A percentile compares a stretch with the other conserved stretches of the same genome.
phyloP scores from a whole-genome alignment of 2,888 invertebrate species.

The Agrotis segetum region DNA sequence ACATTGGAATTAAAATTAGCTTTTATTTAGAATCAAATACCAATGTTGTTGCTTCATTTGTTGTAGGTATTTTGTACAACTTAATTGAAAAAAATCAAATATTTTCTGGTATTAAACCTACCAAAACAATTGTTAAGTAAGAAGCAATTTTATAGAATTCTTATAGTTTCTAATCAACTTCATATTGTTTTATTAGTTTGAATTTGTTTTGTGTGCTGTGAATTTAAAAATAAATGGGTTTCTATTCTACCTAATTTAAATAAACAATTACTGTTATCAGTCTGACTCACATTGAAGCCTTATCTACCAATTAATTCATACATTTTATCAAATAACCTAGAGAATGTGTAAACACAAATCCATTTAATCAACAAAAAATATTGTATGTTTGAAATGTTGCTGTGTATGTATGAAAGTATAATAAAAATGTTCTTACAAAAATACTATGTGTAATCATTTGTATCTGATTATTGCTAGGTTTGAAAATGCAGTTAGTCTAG shows the following conservation, averaged over 20 bases:
- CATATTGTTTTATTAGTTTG: conserved; percentile 17
- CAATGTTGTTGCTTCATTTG: conserved; percentile 25
- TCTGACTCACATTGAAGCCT: conserved; percentile 45
- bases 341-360: conserved; percentile 31
- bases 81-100: not conserved
- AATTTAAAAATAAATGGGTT: conserved; percentile 21
- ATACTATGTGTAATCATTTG: conserved; percentile 3
- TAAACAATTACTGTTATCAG: conserved; percentile 44
- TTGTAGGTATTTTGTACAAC: conserved; percentile 12
- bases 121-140: not conserved
- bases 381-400: conserved; percentile 46
- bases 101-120: too few species aligned
- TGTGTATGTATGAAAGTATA: conserved; percentile 42
- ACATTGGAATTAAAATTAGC: conserved; percentile 28
- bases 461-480: not conserved
- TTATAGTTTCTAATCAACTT: too few species aligned
- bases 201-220: conserved; percentile 40
- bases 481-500: not conserved
- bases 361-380: conserved; percentile 35
- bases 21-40: conserved; percentile 23
- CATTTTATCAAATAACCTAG: conserved; percentile 39
- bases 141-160: conserved; percentile 17
- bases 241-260: conserved; percentile 17
- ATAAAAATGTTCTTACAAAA: conserved; percentile 51
- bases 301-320: conserved; percentile 57